Evolutionary conservation across 1,140 invertebrate genomes (phyloP), one percentile per base, ranked within the genome.

Genomic region (Pseudachorutes palmiensis): DNA sequence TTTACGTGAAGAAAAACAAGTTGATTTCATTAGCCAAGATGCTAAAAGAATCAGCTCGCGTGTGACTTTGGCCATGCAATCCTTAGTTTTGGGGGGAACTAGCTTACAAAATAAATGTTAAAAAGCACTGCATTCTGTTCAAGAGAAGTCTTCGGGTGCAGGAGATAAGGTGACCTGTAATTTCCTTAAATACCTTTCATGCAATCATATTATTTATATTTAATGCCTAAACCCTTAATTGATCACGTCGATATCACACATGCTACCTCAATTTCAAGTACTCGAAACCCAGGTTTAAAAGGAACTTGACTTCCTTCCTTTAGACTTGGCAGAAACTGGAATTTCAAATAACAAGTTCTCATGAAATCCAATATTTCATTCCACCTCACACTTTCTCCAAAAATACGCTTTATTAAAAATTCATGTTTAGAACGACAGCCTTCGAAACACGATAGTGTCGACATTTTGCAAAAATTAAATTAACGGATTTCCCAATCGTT

Each of bases 1-100:
- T 9, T n/a, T 55, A 58, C 30, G 66, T 67, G 61, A 63, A 63
- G 61, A 32, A 63, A 33, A 69, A 62, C 62, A 69, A 67, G 71
- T 67, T 73, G 69, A 73, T 73, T 73, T 73, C 64, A 73, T 73
- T 73, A 73, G 62, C 48, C 49, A 55, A 71, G 72, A 73, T 73
- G 69, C 69, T 66, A 71, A 71, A 73, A 71, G 65, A 71, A 69
- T 69, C 72, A 70, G 72, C 70, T 71, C 66, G 72, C 72, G 72
- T 71, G 72, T 73, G 69, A 73, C 48, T 68, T 36, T 30, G 49
- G 12, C 62, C 72, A 73, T 73, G 69, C 72, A 70, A 70, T 73
- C 72, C 48, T 70, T 62, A 67, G 63, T 65, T 70, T 71, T 65
- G 51, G 69, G 72, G 71, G 69, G n/a, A n/a, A n/a, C n/a, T n/a